Evolutionary conservation across 2,797 vertebrate species (phyloP).

Genomic region (Notolabrus celidotus): DNA sequence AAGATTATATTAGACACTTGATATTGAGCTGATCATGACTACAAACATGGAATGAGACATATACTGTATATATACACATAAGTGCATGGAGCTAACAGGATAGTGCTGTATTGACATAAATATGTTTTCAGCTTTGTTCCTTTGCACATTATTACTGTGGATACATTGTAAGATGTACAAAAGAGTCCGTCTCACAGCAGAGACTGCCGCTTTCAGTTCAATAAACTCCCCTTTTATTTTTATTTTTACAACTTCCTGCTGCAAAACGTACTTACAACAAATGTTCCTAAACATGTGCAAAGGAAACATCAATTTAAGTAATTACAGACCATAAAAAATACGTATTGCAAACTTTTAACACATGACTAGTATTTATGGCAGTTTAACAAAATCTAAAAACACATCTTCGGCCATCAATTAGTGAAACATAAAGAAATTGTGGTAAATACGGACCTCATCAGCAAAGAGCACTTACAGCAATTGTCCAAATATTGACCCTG

Average conservation of each 20-base stretch:
- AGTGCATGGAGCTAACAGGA: not conserved
- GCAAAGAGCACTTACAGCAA: too few species aligned
- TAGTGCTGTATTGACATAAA: not conserved
- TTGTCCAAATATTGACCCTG: too few species aligned
- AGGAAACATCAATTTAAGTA: not conserved
- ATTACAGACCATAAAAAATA: not conserved
- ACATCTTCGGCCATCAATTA: too few species aligned
- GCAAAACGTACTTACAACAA: not conserved
- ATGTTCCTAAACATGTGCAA: not conserved
- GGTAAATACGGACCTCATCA: too few species aligned
- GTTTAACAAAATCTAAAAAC: too few species aligned
- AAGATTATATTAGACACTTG: not conserved
- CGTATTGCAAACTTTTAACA: too few species aligned
- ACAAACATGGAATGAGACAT: not conserved
- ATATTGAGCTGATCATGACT: not conserved
- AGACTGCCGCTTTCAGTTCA: conserved; percentile 47
- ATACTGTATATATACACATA: not conserved
- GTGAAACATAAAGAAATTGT: too few species aligned
- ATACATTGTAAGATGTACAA: conserved; percentile 61
- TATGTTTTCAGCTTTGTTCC: conserved; percentile 66
- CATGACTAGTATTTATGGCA: too few species aligned
- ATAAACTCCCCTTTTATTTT: conserved; percentile 7
- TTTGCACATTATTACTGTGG: conserved; percentile 52
- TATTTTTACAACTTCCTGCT: conserved; percentile 46
- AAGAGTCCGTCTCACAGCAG: conserved; percentile 24